Percentiles rank a stretch among this genome's conserved stretches.
Evolutionary conservation across 1,140 invertebrate genomes (phyloP).

Genomic region (Micrasema longulum): DNA sequence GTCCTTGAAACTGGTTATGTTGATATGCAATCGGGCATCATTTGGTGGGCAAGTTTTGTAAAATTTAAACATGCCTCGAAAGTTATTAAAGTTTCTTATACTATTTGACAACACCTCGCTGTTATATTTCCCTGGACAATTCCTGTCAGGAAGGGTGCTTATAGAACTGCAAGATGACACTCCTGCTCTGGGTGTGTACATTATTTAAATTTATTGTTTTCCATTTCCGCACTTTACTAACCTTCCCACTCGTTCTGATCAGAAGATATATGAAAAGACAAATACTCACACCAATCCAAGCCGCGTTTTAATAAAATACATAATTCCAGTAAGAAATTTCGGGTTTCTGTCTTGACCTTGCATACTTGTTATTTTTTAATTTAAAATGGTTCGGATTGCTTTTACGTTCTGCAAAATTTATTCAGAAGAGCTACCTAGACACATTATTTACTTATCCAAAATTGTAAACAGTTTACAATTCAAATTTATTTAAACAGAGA

Average conservation of each 20-base stretch:
- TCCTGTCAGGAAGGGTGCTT: constrained; percentile 90
- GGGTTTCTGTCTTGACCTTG: constrained; percentile 16
- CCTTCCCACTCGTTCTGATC: too few relatives aligned
- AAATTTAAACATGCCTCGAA: constrained; percentile 77
- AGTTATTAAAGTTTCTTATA: constrained; percentile 92
- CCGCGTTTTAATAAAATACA: too few relatives aligned
- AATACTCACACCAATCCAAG: too few relatives aligned
- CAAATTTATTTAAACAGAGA: too few relatives aligned
- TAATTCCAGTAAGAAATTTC: not conserved
- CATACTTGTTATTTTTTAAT: constrained; percentile 8
- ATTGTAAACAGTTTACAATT: too few relatives aligned
- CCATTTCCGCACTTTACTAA: too few relatives aligned
- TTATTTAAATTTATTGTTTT: not conserved
- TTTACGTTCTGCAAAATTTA: too few relatives aligned
- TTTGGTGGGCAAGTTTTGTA: constrained; percentile 21
- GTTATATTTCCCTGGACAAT: constrained; percentile 92
- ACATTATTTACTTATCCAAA: too few relatives aligned
- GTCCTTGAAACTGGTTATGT: constrained; percentile 41
- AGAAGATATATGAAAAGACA: too few relatives aligned
- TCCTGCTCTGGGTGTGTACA: constrained; percentile 80
- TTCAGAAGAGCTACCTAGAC: too few relatives aligned
- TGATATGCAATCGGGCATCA: constrained; percentile 28
- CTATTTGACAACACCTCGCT: constrained; percentile 94
- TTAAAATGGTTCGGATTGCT: too few relatives aligned
- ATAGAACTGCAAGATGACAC: constrained; percentile 94